Conservation (phyloP, 2,888 invertebrate species). For the Drosophila sordidula region DNA sequence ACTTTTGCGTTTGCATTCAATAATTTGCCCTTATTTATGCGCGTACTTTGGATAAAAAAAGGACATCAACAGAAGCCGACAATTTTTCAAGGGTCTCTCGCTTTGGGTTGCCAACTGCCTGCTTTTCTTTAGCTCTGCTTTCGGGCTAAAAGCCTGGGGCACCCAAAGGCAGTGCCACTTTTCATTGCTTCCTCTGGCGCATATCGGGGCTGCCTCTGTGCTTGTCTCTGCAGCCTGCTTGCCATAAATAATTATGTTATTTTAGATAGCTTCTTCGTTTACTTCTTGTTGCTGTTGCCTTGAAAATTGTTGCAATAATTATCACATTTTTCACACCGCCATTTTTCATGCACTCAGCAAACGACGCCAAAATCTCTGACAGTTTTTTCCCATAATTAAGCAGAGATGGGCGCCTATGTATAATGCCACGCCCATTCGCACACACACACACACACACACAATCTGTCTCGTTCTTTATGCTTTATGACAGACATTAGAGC, state of each 20-base stretch:
- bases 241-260: slow-evolving; percentile 78
- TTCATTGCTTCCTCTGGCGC: slow-evolving; percentile 63
- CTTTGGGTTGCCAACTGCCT: slow-evolving; percentile 3
- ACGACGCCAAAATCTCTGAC: slow-evolving; percentile 56
- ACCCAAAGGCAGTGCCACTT: slow-evolving; percentile 31
- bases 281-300: slow-evolving; percentile 7
- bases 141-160: slow-evolving; percentile 15
- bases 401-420: slow-evolving; percentile 44
- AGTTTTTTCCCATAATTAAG: slow-evolving; percentile 71
- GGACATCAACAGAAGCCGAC: slow-evolving; percentile 36
- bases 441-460: slow-evolving; percentile 6
- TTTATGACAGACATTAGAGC: slow-evolving; percentile 50
- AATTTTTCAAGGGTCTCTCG: slow-evolving; percentile 70
- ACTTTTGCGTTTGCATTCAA: slow-evolving; percentile 60
- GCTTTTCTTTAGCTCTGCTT: slow-evolving; percentile 19
- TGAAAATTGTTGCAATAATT: slow-evolving; percentile 72
- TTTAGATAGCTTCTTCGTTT: slow-evolving; percentile 55
- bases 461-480: slow-evolving; percentile 31
- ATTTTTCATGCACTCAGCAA: slow-evolving; percentile 65
- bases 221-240: slow-evolving; percentile 19
- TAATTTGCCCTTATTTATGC: slow-evolving; percentile 74
- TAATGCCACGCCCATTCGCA: slow-evolving; percentile 30
- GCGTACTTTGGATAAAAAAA: slow-evolving; percentile 40
- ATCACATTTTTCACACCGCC: slow-evolving; percentile 69
- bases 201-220: slow-evolving; percentile 42